Evolutionary conservation across 1,140 invertebrate species (phyloP), one percentile per base, ranked within the genome.

Genomic region (Eupristina koningsbergeri): DNA sequence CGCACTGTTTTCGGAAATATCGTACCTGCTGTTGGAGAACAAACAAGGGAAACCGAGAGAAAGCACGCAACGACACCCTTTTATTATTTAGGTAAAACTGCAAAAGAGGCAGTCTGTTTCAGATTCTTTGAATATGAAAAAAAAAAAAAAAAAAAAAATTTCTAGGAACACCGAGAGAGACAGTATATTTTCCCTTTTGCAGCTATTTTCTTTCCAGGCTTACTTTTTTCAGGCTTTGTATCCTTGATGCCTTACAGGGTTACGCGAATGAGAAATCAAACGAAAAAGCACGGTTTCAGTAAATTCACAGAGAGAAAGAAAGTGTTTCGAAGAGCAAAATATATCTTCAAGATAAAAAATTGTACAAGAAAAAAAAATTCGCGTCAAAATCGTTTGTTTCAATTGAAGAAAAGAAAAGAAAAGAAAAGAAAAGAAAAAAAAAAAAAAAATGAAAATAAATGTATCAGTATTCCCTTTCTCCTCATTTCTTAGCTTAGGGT

Each of bases 401-500:
- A 17, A 75, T 74, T 64, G 34, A 26, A n/a, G 34, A 53, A 45
- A 53, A 67, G 86, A 83, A 74, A 86, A 79, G 85, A 83, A 84
- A 91, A 89, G 92, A n/a, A n/a, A n/a, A n/a, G n/a, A n/a, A n/a
- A n/a, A n/a, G n/a, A n/a, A n/a, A n/a, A n/a, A n/a, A n/a, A n/a
- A n/a, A n/a, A n/a, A n/a, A n/a, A n/a, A n/a, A n/a, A n/a, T n/a
- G n/a, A n/a, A n/a, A n/a, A n/a, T n/a, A n/a, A 89, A 92, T 90
- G 91, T 92, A 92, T 89, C 91, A 92, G 91, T 91, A 89, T 85
- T 81, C 91, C 91, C 92, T 92, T 92, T 92, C 91, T 92, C 91
- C 91, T 91, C 89, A 89, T 93, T 92, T 92, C 92, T 92, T 93
- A 92, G 92, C 92, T 92, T 93, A 93, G 92, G 91, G 91, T 92